These are phyloP conservation scores for Myotis findleyi DNA, from an alignment of 2,797 vertebrate species.

Conservation along the genomic window DNA sequence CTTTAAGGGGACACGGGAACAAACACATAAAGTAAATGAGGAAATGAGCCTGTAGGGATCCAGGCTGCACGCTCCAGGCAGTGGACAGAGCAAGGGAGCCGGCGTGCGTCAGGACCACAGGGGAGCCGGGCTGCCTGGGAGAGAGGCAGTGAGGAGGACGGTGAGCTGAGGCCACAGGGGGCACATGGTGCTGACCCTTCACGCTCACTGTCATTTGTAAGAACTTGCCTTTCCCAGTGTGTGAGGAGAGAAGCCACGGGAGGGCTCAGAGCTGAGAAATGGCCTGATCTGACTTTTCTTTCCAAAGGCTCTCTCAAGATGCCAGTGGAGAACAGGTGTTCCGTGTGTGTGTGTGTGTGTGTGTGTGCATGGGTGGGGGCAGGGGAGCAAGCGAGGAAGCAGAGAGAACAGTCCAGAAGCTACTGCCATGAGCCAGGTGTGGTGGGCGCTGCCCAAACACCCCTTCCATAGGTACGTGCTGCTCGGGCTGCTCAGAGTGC, in stretches of 20 bases:
- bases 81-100: too few species aligned
- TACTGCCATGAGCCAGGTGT: background rate
- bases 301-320: background rate
- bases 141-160: background rate
- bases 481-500: background rate
- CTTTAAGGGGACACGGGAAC: background rate
- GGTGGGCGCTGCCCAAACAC: background rate
- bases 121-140: too few species aligned
- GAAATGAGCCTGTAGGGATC: background rate
- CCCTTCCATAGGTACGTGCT: background rate
- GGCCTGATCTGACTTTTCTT: background rate
- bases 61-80: background rate
- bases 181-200: background rate
- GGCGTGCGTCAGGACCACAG: background rate
- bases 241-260: background rate
- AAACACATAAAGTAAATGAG: too few species aligned
- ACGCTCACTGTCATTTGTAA: rapidly evolving
- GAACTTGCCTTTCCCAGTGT: background rate
- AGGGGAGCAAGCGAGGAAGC: background rate
- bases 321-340: background rate
- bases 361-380: too few species aligned
- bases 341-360: too few species aligned
- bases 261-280: background rate
- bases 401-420: background rate
- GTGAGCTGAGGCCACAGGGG: background rate